Evolutionary conservation across 2,888 invertebrate genomes (phyloP).

Genomic region (Siphlonurus alternatus): DNA sequence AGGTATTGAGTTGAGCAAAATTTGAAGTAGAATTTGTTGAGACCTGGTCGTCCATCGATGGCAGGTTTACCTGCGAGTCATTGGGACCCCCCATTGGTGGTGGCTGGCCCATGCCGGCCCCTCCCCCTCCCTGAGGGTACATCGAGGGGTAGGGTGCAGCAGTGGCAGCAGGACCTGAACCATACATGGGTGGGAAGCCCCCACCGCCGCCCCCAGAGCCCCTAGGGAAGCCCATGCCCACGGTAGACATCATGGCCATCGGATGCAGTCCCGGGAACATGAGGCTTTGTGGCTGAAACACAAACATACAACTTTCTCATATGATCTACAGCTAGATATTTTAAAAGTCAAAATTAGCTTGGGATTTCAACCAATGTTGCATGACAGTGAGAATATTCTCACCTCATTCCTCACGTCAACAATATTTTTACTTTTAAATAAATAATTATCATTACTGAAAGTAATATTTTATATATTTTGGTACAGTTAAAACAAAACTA

Average conservation of each 20-base stretch:
- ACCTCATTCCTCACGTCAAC: too few relatives aligned
- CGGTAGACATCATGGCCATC: constrained; percentile 91
- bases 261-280: constrained; percentile 93
- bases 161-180: constrained; percentile 31
- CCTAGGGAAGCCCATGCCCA: constrained; percentile 24
- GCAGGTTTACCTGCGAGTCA: background rate
- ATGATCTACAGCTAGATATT: background rate
- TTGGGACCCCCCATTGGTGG: constrained; percentile 5
- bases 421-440: too few relatives aligned
- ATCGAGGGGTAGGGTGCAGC: constrained; percentile 41
- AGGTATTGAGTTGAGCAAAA: too few relatives aligned
- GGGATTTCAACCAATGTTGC: background rate
- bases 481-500: too few relatives aligned
- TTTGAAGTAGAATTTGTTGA: background rate
- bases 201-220: constrained; percentile 29
- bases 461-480: too few relatives aligned
- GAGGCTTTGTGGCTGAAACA: constrained; percentile 56
- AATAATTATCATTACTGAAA: too few relatives aligned
- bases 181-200: constrained; percentile 33
- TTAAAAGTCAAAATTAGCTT: background rate
- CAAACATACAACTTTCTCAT: background rate
- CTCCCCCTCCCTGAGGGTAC: constrained; percentile 32
- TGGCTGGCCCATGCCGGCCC: background rate
- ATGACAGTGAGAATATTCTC: background rate
- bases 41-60: background rate